Percentiles rank a stretch among this genome's conserved stretches.
phyloP scores from a whole-genome alignment of 1,140 invertebrate species.

The Drosophila repleta region DNA sequence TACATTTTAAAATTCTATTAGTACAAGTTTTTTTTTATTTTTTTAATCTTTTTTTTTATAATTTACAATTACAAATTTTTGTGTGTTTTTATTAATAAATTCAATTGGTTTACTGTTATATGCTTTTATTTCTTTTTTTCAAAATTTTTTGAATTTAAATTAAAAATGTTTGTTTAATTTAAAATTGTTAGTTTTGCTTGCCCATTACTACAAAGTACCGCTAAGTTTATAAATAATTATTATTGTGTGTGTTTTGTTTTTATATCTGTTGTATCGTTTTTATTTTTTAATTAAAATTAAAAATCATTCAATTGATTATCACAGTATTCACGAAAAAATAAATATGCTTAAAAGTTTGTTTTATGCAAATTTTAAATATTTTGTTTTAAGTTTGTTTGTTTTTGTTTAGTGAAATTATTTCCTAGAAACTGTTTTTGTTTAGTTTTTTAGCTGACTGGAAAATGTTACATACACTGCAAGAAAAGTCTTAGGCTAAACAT shows the following conservation, averaged over 20 bases:
- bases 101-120: slow-evolving; percentile 44
- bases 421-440: slow-evolving; percentile 59
- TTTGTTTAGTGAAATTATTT: slow-evolving; percentile 52
- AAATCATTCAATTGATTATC: slow-evolving; percentile 83
- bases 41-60: slow-evolving; percentile 34
- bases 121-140: slow-evolving; percentile 27
- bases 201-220: slow-evolving; percentile 61
- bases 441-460: slow-evolving; percentile 44
- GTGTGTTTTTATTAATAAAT: slow-evolving; percentile 63
- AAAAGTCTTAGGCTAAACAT: slow-evolving; percentile 23
- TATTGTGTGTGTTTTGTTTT: slow-evolving; percentile 32
- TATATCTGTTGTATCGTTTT: slow-evolving; percentile 28
- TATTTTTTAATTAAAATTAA: slow-evolving; percentile 64
- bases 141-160: slow-evolving; percentile 32
- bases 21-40: slow-evolving; percentile 32
- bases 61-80: slow-evolving; percentile 67
- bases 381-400: slow-evolving; percentile 4
- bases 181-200: slow-evolving; percentile 59
- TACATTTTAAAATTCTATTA: slow-evolving; percentile 76
- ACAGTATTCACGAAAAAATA: slow-evolving; percentile 82
- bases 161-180: slow-evolving; percentile 33
- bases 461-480: slow-evolving; percentile 25
- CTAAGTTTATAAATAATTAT: slow-evolving; percentile 35
- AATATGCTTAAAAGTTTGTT: slow-evolving; percentile 62
- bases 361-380: slow-evolving; percentile 13